Percentiles rank a stretch among this genome's conserved stretches.
Evolutionary conservation across 2,113 vertebrate species (phyloP).

Genomic region (Oncorhynchus mykiss): DNA sequence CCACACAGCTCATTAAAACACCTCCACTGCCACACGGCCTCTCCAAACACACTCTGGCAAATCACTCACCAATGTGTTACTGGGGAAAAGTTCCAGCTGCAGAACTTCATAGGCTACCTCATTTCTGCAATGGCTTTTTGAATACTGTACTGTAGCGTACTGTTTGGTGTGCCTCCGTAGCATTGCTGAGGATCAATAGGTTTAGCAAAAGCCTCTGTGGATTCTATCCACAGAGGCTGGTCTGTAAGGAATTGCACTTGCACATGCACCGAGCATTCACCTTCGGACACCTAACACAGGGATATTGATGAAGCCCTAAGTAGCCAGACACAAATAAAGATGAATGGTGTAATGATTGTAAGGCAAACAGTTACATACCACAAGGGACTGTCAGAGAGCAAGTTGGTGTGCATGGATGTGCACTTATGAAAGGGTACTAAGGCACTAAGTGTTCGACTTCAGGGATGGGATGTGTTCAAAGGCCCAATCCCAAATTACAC

Average conservation of each 20-base stretch:
- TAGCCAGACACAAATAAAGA: conserved; percentile 3
- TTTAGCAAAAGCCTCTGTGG: too few relatives aligned
- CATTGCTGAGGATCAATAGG: too few relatives aligned
- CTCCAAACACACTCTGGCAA: neutral
- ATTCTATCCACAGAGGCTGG: neutral
- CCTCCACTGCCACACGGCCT: neutral
- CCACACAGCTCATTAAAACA: neutral
- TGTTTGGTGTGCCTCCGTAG: too few relatives aligned
- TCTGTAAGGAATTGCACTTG: neutral
- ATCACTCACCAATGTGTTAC: neutral
- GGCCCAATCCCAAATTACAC: too few relatives aligned
- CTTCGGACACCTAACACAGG: neutral
- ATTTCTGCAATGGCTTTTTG: too few relatives aligned
- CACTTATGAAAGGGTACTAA: neutral
- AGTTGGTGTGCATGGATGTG: neutral
- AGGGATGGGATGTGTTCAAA: too few relatives aligned
- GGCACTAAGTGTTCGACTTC: neutral
- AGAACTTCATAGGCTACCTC: neutral
- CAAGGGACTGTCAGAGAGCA: neutral
- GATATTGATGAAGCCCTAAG: conserved; percentile 4
- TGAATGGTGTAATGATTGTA: neutral
- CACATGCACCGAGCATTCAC: neutral
- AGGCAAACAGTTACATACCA: neutral
- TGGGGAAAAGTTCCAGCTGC: neutral
- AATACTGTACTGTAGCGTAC: too few relatives aligned